These are phyloP conservation scores for Macrosiphum euphorbiae DNA, from an alignment of 2,888 invertebrate species.

Conservation along the genomic window DNA sequence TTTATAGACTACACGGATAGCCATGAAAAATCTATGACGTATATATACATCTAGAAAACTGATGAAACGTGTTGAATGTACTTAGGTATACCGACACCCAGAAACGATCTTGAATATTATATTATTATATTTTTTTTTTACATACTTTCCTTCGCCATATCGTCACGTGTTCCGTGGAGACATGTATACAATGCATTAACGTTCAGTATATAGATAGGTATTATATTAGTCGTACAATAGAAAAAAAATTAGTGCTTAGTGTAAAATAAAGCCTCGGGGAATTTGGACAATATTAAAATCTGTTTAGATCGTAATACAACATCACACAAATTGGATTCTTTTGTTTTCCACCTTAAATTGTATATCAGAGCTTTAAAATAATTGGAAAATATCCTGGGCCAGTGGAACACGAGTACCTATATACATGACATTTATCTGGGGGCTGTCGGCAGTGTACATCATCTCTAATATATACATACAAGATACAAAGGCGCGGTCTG, in stretches of 20 bases:
- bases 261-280: constrained; percentile 30
- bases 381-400: constrained; percentile 21
- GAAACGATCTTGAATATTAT: neutral
- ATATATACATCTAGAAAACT: neutral
- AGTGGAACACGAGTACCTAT: neutral
- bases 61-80: constrained; percentile 26
- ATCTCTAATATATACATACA: neutral
- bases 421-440: neutral
- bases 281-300: constrained; percentile 49
- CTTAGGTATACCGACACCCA: constrained; percentile 5
- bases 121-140: neutral
- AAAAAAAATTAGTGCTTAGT: constrained; percentile 32
- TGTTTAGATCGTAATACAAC: constrained; percentile 29
- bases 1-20: neutral
- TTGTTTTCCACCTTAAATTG: constrained; percentile 32
- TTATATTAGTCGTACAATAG: constrained; percentile 34
- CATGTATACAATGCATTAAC: constrained; percentile 24
- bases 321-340: constrained; percentile 36
- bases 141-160: neutral
- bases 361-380: neutral
- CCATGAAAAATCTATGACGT: neutral
- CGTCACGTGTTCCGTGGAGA: neutral
- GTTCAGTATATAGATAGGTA: constrained; percentile 17
- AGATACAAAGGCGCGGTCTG: neutral
- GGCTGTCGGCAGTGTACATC: neutral